phyloP scores from a whole-genome alignment of 2,113 vertebrate species.

The human region GRCh38 chr20:46982501-46983000 shows the following conservation, averaged over 20 bases:
- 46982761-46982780: not conserved
- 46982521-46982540: not conserved
- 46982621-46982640: not conserved
- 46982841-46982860: no score
- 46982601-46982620: not conserved
- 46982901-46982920: no score
- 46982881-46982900: no score
- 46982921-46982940: no score
- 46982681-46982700: not conserved
- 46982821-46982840: no score
- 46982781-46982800: no score
- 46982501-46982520: not conserved
- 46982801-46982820: no score
- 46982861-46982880: no score
- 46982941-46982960: no score
- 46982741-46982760: not conserved
- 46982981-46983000: no score
- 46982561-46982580: not conserved
- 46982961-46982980: no score
- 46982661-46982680: not conserved
- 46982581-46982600: not conserved
- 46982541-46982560: not conserved
- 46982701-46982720: not conserved
- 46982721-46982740: not conserved
- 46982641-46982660: not conserved